Evolutionary conservation across 1,140 invertebrate species (phyloP).

Genomic region (Cotesia glomerata): DNA sequence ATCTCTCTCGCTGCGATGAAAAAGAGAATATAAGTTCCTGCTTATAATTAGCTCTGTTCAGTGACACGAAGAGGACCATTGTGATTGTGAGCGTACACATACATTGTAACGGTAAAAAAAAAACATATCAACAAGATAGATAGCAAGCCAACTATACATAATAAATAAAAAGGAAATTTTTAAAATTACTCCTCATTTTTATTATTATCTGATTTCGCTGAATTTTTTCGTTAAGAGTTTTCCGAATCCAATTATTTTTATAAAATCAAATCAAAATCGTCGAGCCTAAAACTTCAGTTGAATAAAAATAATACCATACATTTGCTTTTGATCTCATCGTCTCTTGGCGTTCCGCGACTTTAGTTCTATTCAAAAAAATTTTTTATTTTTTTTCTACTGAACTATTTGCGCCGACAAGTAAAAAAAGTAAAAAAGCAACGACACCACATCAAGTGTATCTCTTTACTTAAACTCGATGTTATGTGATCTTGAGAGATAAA

Average conservation of each 20-base stretch:
- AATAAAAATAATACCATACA: background rate
- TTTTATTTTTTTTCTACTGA: too few species aligned
- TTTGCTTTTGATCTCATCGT: too few species aligned
- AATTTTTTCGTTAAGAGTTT: background rate
- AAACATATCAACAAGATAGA: too few species aligned
- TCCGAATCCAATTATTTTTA: background rate
- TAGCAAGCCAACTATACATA: too few species aligned
- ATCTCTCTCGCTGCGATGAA: background rate
- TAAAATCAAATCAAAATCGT: background rate
- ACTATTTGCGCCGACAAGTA: too few species aligned
- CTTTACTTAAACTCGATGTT: too few species aligned
- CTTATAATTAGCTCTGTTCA: slow-evolving; percentile 18
- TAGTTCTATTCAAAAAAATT: too few species aligned
- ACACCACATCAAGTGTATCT: too few species aligned
- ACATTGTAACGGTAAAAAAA: background rate
- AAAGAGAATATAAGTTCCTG: slow-evolving; percentile 19
- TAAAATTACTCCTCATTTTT: background rate
- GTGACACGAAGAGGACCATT: slow-evolving; percentile 14
- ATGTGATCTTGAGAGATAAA: background rate
- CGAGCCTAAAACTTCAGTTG: too few species aligned
- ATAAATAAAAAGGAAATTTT: background rate
- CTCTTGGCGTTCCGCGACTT: too few species aligned
- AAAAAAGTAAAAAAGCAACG: too few species aligned
- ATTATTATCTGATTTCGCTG: background rate
- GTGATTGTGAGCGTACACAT: background rate